phyloP scores from a whole-genome alignment of 1,140 invertebrate genomes.

The Drosophila parvula region DNA sequence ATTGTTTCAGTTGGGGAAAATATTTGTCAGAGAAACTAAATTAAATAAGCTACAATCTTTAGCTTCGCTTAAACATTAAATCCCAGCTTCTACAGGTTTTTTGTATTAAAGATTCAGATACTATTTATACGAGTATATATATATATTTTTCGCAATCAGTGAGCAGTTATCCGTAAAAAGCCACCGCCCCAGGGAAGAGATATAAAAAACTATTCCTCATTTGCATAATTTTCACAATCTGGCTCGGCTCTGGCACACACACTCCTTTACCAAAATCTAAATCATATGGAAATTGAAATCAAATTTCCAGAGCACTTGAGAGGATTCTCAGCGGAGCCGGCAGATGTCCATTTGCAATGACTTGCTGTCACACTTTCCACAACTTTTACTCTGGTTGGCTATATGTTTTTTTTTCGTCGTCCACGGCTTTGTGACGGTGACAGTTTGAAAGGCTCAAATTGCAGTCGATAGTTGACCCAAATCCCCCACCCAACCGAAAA shows the following conservation, averaged over 20 bases:
- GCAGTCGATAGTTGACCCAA: conserved; percentile 79
- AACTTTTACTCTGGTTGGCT: conserved; percentile 25
- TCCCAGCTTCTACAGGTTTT: neutral
- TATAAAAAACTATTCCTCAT: conserved; percentile 32
- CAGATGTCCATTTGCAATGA: conserved; percentile 59
- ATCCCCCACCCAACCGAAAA: conserved; percentile 31
- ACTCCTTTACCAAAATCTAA: conserved; percentile 27
- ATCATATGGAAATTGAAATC: conserved; percentile 80
- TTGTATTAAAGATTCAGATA: neutral
- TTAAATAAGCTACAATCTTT: neutral
- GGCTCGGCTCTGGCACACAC: neutral
- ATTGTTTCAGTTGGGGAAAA: neutral
- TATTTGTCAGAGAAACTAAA: neutral
- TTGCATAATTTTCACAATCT: conserved; percentile 40
- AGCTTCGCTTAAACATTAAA: no score
- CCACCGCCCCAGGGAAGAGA: neutral
- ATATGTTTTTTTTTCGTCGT: neutral
- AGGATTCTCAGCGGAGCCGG: conserved; percentile 38
- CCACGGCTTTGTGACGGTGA: conserved; percentile 50
- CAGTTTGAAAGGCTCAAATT: conserved; percentile 70
- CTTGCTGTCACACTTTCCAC: conserved; percentile 57
- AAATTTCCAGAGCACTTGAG: conserved; percentile 73
- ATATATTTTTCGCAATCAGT: conserved; percentile 34
- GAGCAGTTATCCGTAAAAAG: conserved; percentile 10
- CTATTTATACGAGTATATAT: conserved; percentile 1